Conservation (phyloP, 2,888 invertebrate genomes). For the Nipponacmea schrenckii region DNA sequence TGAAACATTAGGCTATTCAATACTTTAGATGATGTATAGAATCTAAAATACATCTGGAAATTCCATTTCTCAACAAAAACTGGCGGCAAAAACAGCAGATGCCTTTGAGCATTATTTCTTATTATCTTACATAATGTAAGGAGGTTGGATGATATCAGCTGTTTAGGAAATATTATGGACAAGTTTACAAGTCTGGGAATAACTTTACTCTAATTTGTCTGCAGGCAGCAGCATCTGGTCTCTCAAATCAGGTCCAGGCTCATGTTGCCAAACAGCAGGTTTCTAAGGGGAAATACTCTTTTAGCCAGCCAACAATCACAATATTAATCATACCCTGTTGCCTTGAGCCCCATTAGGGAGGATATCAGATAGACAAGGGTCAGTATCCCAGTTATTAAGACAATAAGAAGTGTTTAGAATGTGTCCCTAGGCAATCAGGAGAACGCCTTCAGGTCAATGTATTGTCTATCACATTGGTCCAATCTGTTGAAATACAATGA, state of each 20-base stretch:
- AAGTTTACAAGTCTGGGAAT: slow-evolving; percentile 2
- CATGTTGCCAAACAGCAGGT: background rate
- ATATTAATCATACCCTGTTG: slow-evolving; percentile 18
- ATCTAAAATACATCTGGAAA: no score
- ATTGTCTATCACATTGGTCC: background rate
- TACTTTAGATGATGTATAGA: no score
- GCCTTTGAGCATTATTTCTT: background rate
- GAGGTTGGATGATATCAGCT: background rate
- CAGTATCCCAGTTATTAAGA: background rate
- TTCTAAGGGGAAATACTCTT: background rate
- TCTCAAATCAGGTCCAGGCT: background rate
- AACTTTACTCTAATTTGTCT: background rate
- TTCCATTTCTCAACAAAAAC: no score
- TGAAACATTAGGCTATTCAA: no score
- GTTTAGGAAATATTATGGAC: background rate
- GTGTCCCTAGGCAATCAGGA: background rate
- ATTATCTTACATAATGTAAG: slow-evolving; percentile 1
- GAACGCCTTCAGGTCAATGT: background rate
- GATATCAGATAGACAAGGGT: background rate
- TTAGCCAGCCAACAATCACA: slow-evolving; percentile 14
- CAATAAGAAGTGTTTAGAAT: background rate
- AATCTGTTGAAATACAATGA: no score
- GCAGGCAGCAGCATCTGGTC: background rate
- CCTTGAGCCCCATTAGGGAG: slow-evolving; percentile 17
- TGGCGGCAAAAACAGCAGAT: no score